Base-by-base conservation (phyloP, 1,140 invertebrate species). In the Aphis craccivora region DNA sequence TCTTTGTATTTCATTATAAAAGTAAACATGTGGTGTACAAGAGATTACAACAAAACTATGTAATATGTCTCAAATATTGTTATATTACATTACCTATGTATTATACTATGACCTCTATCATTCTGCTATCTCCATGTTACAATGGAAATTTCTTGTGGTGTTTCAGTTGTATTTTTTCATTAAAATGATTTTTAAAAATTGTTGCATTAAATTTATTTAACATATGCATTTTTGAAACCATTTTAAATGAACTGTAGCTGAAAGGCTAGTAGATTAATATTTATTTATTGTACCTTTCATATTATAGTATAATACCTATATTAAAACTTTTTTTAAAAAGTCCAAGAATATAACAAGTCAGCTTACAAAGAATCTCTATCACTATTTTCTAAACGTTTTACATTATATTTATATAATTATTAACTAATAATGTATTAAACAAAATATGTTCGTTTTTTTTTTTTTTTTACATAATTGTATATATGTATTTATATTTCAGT, bases 401-500 rank as follows among this genome's bases (percentile, higher is more conserved):
- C n/a, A n/a, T 83, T 23, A 37, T 7, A 37, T 37, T 83, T 83
- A 20, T 51, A 51, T 18, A 51, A 40, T 40, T 40, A n/a, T n/a
- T n/a, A n/a, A n/a, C n/a, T n/a, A 51, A 51, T 51, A 18, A 51
- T 14, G 48, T 51, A 51, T 51, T 51, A 0, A 18, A 37, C 35
- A 83, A 9, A 37, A 2, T 83, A 37, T 83, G 18, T 51, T 51
- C 18, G 2, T 51, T 83, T 22, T 35, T 20, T 7, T 81, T 30
- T 86, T 83, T 3, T 30, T 84, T 43, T 23, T 0, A 3, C 8
- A 95, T 94, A 76, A n/a, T 18, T 76, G 18, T n/a, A 20, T 76
- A 67, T 95, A 51, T 2, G 45, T 94, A 94, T 95, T 94, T 94
- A 51, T 51, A 18, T 96, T 96, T 22, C 96, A 99, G 99, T 99